phyloP scores from a whole-genome alignment of 2,113 vertebrate species.

The Hippotragus niger region DNA sequence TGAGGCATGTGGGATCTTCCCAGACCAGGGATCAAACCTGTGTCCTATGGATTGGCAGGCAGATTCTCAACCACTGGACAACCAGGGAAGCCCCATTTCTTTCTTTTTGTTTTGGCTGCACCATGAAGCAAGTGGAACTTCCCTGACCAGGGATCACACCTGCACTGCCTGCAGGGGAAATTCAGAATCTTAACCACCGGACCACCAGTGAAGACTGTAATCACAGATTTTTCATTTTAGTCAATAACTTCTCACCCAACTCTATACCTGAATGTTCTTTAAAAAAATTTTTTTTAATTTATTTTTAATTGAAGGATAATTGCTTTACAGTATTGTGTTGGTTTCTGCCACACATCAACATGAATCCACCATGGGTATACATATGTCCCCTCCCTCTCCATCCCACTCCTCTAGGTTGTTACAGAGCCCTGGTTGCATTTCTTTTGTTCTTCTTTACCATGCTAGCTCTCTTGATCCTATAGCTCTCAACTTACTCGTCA shows the following conservation, averaged over 20 bases:
- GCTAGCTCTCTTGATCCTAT: not conserved
- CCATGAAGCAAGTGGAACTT: not conserved
- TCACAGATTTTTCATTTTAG: not conserved
- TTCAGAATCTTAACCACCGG: not conserved
- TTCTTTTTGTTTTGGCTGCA: not conserved
- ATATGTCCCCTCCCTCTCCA: not conserved
- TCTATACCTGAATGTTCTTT: not conserved
- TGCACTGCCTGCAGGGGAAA: not conserved
- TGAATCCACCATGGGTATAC: not conserved
- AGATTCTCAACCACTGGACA: not conserved
- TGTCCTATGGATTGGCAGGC: not conserved
- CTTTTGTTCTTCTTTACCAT: not conserved
- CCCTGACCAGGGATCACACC: not conserved
- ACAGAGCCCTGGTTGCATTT: not conserved
- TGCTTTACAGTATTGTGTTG: not conserved
- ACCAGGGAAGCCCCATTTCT: not conserved
- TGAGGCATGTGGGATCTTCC: not conserved
- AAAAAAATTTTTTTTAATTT: not conserved
- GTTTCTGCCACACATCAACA: not conserved
- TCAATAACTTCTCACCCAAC: not conserved
- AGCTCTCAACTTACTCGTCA: not conserved
- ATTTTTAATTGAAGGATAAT: not conserved
- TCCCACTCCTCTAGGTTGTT: not conserved
- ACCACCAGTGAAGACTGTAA: not conserved
- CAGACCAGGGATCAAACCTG: not conserved